Percentiles rank a stretch among this genome's conserved stretches.
Conservation (phyloP, 2,888 invertebrate species). For the Nomada goodeniana region DNA sequence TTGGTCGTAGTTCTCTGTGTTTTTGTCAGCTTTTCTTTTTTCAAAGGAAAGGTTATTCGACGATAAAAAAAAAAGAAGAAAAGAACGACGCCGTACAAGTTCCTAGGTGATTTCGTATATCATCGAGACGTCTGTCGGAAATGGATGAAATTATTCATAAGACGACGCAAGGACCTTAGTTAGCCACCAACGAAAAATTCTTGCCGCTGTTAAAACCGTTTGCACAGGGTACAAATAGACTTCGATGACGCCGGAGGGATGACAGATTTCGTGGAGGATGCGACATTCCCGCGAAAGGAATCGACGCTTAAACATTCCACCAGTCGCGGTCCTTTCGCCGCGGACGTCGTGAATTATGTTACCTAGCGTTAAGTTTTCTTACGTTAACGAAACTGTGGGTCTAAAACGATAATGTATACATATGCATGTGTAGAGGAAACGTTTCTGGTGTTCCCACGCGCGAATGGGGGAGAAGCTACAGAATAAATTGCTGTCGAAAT, state of each 20-base stretch:
- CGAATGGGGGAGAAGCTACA: neutral
- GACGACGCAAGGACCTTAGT: neutral
- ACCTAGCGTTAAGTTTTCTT: slow-evolving; percentile 33
- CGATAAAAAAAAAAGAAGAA: too few species aligned
- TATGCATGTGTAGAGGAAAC: too few species aligned
- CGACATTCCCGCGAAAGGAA: neutral
- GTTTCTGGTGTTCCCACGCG: too few species aligned
- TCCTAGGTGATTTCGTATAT: neutral
- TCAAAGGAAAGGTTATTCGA: too few species aligned
- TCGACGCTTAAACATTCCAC: slow-evolving; percentile 9
- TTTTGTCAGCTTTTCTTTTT: too few species aligned
- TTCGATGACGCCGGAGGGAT: too few species aligned
- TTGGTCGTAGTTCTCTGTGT: too few species aligned
- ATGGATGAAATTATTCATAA: neutral
- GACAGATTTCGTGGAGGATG: too few species aligned
- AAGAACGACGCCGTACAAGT: too few species aligned
- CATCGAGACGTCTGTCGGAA: neutral
- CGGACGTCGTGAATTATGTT: slow-evolving; percentile 8
- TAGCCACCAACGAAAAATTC: slow-evolving; percentile 34
- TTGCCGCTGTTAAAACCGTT: slow-evolving; percentile 10
- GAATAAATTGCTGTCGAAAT: neutral
- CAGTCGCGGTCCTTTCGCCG: neutral
- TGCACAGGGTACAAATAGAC: slow-evolving; percentile 66
- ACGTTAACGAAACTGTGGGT: slow-evolving; percentile 26
- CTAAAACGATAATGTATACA: too few species aligned